phyloP scores from a whole-genome alignment of 1,140 invertebrate species.

The Grapholita molesta region DNA sequence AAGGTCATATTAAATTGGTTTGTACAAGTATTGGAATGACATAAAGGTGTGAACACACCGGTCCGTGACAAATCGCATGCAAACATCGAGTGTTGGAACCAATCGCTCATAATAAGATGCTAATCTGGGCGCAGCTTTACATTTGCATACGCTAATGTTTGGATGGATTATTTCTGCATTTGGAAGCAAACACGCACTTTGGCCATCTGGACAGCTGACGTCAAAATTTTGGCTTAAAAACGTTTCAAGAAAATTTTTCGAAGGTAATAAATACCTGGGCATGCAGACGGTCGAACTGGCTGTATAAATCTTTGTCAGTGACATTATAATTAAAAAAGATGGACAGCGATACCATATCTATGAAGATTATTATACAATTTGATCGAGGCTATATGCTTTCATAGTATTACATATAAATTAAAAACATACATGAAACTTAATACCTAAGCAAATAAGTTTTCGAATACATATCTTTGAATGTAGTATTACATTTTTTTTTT shows the following conservation, averaged over 20 bases:
- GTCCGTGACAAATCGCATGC: slow-evolving; percentile 63
- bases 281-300: too few relatives aligned
- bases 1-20: not conserved
- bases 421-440: too few relatives aligned
- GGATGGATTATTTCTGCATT: not conserved
- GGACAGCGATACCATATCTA: too few relatives aligned
- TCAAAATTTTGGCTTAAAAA: not conserved
- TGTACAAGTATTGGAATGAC: not conserved
- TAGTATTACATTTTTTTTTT: too few relatives aligned
- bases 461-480: too few relatives aligned
- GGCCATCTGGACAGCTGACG: not conserved
- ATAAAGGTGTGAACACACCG: slow-evolving; percentile 56
- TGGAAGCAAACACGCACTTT: not conserved
- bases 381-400: too few relatives aligned
- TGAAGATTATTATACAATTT: too few relatives aligned
- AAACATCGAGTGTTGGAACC: slow-evolving; percentile 65
- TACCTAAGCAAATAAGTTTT: too few relatives aligned
- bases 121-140: slow-evolving; percentile 72
- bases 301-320: too few relatives aligned
- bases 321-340: too few relatives aligned
- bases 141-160: slow-evolving; percentile 55
- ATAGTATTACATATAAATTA: too few relatives aligned
- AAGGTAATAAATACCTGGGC: too few relatives aligned
- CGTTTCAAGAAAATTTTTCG: not conserved
- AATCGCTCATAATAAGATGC: slow-evolving; percentile 68